Conservation (phyloP, 2,888 invertebrate genomes). For the Acanthopleura granulata region DNA sequence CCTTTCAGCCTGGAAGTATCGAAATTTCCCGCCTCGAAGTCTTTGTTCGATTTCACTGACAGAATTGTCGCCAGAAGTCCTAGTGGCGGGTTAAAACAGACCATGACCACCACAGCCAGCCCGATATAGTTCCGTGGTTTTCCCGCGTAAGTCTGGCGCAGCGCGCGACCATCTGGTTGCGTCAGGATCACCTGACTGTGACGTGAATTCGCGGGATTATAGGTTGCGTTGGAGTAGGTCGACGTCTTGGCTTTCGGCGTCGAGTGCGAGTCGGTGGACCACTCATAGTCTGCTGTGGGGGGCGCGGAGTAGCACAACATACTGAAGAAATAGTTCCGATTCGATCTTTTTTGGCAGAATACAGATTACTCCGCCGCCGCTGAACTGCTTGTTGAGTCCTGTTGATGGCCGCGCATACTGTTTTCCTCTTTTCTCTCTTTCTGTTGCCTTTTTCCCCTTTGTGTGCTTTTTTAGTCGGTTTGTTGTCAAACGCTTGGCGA, state of each 20-base stretch:
- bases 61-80: constrained; percentile 36
- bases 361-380: no score
- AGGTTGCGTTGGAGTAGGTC: constrained; percentile 8
- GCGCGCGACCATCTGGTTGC: constrained; percentile 32
- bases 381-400: no score
- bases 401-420: no score
- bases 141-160: constrained; percentile 26
- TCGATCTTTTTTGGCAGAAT: no score
- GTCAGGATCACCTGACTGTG: constrained; percentile 29
- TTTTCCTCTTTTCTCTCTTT: no score
- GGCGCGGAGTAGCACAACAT: constrained; percentile 17
- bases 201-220: constrained; percentile 9
- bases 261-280: not conserved
- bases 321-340: not conserved
- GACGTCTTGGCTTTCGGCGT: not conserved
- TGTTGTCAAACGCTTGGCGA: no score
- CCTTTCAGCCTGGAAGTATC: constrained; percentile 32
- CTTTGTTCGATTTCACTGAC: constrained; percentile 37
- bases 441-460: no score
- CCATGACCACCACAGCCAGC: constrained; percentile 35
- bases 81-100: constrained; percentile 39
- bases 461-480: no score
- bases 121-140: constrained; percentile 36
- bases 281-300: not conserved
- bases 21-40: constrained; percentile 32